Conservation (phyloP, 2,113 vertebrate species). For the Sorex fumeus region DNA sequence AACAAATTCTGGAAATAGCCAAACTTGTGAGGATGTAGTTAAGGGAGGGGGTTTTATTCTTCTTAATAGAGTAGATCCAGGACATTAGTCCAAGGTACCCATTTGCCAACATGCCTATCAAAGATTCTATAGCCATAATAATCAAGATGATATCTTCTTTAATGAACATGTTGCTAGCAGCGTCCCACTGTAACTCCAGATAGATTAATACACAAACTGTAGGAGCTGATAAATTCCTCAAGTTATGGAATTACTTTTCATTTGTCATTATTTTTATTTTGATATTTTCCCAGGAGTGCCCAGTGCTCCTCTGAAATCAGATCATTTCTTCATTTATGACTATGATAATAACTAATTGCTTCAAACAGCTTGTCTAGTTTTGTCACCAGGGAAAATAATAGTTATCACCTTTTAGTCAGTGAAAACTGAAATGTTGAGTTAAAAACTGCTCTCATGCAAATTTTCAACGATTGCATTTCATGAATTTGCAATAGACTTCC, state of each 20-base stretch:
- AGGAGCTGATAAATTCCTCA: not conserved
- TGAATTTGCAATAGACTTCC: conserved; percentile 25
- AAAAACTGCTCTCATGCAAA: conserved; percentile 47
- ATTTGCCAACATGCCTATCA: conserved; percentile 16
- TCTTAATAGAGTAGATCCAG: conserved; percentile 24
- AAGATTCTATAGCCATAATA: not conserved
- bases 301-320: not conserved
- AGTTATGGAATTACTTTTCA: not conserved
- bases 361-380: not conserved
- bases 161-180: not conserved
- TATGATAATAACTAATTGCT: not conserved
- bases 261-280: not conserved
- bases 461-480: conserved; percentile 54
- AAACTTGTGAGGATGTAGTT: conserved; percentile 36
- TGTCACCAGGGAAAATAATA: not conserved
- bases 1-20: conserved; percentile 18
- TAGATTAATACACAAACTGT: not conserved
- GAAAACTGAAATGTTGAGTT: not conserved
- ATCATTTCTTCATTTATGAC: conserved; percentile 9
- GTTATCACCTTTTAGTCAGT: not conserved
- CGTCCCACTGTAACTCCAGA: not conserved
- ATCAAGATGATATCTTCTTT: not conserved
- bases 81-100: conserved; percentile 23
- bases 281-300: not conserved
- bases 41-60: conserved; percentile 7